phyloP scores from a whole-genome alignment of 2,797 vertebrate species.

The Rhabdomys pumilio region DNA sequence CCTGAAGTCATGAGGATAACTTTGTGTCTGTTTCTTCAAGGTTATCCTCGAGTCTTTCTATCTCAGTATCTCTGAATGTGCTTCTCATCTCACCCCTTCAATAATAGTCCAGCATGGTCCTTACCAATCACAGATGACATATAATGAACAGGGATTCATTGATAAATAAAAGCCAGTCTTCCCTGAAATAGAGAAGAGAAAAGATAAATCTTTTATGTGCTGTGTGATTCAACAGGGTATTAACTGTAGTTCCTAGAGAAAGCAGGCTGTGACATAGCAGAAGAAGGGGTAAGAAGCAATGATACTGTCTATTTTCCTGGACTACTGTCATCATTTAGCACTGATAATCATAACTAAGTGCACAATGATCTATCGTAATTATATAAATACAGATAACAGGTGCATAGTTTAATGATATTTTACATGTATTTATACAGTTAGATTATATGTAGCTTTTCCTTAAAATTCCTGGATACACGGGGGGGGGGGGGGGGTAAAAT shows the following conservation, averaged over 20 bases:
- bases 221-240: background rate
- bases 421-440: background rate
- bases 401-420: background rate
- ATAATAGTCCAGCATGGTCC: background rate
- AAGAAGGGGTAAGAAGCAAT: background rate
- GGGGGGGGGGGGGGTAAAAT: background rate
- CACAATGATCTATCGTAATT: background rate
- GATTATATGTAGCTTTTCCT: background rate
- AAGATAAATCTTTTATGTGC: background rate
- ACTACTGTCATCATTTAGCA: background rate
- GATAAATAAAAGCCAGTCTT: background rate
- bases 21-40: background rate
- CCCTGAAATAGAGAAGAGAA: background rate
- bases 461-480: background rate
- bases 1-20: background rate
- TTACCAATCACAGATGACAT: background rate
- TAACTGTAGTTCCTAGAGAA: constrained; percentile 17
- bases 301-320: background rate
- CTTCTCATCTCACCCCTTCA: background rate
- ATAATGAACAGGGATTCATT: background rate
- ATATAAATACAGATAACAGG: background rate
- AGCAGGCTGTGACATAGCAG: background rate
- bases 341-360: constrained; percentile 8
- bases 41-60: background rate
- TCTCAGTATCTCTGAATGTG: background rate